phyloP scores from a whole-genome alignment of 1,140 invertebrate species.

The Calephelis virginiensis region DNA sequence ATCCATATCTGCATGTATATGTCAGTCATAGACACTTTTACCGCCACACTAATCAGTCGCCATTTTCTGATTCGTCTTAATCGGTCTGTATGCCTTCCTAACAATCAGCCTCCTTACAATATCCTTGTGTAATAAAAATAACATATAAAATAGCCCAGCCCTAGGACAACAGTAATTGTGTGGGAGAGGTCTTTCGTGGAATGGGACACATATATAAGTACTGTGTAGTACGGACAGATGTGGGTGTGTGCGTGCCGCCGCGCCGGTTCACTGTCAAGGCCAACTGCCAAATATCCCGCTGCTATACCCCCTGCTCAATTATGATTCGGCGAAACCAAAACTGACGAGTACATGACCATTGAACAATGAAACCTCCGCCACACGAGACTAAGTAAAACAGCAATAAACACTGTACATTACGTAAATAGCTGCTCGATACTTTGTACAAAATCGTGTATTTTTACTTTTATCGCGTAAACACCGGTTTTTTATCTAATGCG shows the following conservation, averaged over 20 bases:
- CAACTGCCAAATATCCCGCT: slow-evolving; percentile 74
- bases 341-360: slow-evolving; percentile 36
- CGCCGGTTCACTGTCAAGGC: slow-evolving; percentile 77
- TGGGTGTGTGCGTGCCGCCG: slow-evolving; percentile 58
- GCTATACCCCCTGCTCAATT: slow-evolving; percentile 59
- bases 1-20: too few species aligned
- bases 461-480: slow-evolving; percentile 32
- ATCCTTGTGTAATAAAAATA: neutral
- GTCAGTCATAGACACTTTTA: too few species aligned
- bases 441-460: slow-evolving; percentile 45
- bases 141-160: slow-evolving; percentile 26
- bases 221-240: slow-evolving; percentile 48
- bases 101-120: too few species aligned
- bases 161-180: slow-evolving; percentile 59
- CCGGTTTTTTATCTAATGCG: slow-evolving; percentile 22
- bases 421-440: slow-evolving; percentile 22
- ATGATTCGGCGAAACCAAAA: slow-evolving; percentile 52
- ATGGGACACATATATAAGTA: slow-evolving; percentile 39
- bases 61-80: too few species aligned
- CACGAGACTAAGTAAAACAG: slow-evolving; percentile 29
- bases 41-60: too few species aligned
- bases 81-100: too few species aligned
- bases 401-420: slow-evolving; percentile 38
- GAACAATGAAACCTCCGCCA: slow-evolving; percentile 32
- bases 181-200: slow-evolving; percentile 71